These are phyloP conservation scores for Drosophila rubida DNA, from an alignment of 2,888 invertebrate species.

Conservation along the genomic window DNA sequence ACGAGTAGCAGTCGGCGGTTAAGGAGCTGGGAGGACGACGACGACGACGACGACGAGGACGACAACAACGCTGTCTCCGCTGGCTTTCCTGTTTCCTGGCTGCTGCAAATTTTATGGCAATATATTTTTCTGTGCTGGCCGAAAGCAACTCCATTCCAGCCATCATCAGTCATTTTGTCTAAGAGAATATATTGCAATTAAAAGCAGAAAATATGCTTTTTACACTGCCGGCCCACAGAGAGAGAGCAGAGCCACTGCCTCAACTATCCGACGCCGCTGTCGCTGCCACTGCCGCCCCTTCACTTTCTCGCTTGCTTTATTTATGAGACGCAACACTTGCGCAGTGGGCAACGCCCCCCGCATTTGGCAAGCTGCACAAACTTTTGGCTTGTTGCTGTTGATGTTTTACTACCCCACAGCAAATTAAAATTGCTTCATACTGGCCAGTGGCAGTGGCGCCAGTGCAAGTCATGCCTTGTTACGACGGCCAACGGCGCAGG, in stretches of 20 bases:
- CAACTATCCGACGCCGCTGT: background rate
- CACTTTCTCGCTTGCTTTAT: constrained; percentile 49
- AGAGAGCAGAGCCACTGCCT: too few relatives aligned
- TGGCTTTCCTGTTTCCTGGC: constrained; percentile 76
- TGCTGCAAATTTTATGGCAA: constrained; percentile 76
- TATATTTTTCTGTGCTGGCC: constrained; percentile 68
- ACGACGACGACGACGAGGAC: constrained; percentile 42
- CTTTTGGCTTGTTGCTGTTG: constrained; percentile 64
- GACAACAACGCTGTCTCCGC: constrained; percentile 63
- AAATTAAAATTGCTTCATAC: constrained; percentile 77
- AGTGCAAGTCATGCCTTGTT: constrained; percentile 64
- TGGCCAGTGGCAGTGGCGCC: constrained; percentile 37
- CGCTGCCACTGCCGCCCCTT: background rate
- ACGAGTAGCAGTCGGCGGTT: constrained; percentile 15
- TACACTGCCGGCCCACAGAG: constrained; percentile 61
- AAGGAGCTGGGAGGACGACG: constrained; percentile 19
- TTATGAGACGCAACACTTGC: constrained; percentile 76
- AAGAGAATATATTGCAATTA: constrained; percentile 80
- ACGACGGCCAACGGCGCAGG: constrained; percentile 9
- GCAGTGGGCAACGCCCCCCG: constrained; percentile 55
- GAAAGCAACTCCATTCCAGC: constrained; percentile 42
- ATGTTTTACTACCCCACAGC: constrained; percentile 73
- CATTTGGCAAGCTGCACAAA: constrained; percentile 62
- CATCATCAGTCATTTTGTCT: constrained; percentile 81
- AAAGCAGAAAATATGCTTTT: constrained; percentile 79